Conservation (phyloP, 2,888 invertebrate species). For the Pammene aurita region DNA sequence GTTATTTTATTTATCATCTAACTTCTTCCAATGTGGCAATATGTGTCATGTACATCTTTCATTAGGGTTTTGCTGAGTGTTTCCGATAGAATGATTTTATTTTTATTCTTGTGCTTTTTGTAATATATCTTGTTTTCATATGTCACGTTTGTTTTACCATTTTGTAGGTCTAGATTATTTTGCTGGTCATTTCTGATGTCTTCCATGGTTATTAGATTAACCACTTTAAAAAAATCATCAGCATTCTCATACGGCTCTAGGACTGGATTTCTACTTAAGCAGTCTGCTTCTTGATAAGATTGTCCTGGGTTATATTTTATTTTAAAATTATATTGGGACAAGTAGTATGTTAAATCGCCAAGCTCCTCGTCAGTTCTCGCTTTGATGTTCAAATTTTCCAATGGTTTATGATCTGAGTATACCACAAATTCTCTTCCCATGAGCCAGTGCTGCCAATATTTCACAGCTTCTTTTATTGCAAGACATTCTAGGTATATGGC, state of each 20-base stretch:
- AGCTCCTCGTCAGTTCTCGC: too few species aligned
- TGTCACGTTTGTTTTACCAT: neutral
- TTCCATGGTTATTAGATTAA: neutral
- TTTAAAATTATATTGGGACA: slow-evolving; percentile 11
- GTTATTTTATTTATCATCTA: too few species aligned
- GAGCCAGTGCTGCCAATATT: too few species aligned
- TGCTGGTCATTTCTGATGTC: neutral
- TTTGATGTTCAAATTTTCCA: slow-evolving; percentile 7
- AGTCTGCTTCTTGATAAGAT: slow-evolving; percentile 1
- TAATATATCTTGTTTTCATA: neutral
- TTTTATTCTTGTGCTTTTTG: too few species aligned
- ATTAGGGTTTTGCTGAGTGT: too few species aligned
- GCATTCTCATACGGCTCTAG: neutral
- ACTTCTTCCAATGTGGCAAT: too few species aligned
- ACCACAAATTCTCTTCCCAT: neutral
- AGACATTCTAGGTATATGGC: too few species aligned
- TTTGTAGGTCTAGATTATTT: neutral
- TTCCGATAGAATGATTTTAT: too few species aligned
- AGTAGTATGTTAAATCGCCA: neutral
- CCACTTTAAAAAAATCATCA: neutral
- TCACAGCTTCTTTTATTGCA: too few species aligned
- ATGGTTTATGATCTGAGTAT: slow-evolving; percentile 6
- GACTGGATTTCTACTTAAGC: slow-evolving; percentile 1
- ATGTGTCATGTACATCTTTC: too few species aligned
- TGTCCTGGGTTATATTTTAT: slow-evolving; percentile 4